Conservation (phyloP, 2,797 vertebrate genomes). For the Pangasius macronema region DNA sequence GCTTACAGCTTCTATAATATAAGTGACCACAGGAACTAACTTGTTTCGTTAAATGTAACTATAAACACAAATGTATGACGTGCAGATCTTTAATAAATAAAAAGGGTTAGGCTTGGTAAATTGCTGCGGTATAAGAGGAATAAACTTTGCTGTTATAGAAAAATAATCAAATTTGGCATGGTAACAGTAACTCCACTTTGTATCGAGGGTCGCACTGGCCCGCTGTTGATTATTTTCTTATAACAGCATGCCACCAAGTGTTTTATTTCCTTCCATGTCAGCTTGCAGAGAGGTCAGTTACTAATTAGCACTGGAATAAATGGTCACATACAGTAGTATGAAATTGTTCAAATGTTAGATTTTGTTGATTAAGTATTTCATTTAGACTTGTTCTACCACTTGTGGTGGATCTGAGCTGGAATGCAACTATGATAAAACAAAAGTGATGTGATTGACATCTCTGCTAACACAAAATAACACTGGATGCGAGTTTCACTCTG, state of each 20-base stretch:
- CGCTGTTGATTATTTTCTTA: not conserved
- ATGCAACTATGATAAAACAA: not conserved
- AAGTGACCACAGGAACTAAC: too few relatives aligned
- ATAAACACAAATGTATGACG: not conserved
- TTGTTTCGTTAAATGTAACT: not conserved
- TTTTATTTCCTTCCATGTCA: not conserved
- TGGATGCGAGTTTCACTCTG: not conserved
- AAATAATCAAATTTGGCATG: not conserved
- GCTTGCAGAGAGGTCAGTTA: not conserved
- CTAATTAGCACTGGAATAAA: not conserved
- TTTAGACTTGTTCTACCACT: not conserved
- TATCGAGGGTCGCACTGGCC: not conserved
- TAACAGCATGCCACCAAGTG: not conserved
- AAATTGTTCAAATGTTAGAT: not conserved
- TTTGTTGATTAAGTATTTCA: not conserved
- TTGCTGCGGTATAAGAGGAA: not conserved
- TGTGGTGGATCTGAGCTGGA: not conserved
- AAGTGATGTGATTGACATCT: not conserved
- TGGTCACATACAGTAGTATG: not conserved
- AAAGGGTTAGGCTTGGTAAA: not conserved
- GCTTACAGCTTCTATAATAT: not conserved
- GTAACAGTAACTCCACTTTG: too few relatives aligned
- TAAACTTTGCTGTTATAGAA: not conserved
- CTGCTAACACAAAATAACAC: not conserved
- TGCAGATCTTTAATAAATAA: not conserved